These are phyloP conservation scores for Melospiza melodia DNA, from an alignment of 2,113 vertebrate species.

Conservation along the genomic window DNA sequence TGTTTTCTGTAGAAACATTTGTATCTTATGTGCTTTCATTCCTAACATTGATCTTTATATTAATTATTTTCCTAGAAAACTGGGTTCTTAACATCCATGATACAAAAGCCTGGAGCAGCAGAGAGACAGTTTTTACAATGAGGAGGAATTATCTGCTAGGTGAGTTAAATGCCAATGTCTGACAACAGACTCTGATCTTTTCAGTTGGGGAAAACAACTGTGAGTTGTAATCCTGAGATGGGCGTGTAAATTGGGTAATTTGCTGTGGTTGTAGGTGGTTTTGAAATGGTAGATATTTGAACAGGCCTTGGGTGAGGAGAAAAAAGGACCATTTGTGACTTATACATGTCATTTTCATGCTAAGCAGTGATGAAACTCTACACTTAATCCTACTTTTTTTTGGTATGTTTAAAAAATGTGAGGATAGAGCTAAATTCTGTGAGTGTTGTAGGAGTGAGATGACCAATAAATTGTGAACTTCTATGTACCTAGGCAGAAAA, in stretches of 20 bases:
- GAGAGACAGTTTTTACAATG: background rate
- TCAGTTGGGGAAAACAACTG: background rate
- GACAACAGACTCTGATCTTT: background rate
- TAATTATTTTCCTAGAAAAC: slow-evolving; percentile 14
- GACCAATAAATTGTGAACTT: background rate
- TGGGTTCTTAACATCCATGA: background rate
- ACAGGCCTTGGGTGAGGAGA: background rate
- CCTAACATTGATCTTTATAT: background rate
- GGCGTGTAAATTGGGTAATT: background rate
- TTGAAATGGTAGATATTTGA: background rate
- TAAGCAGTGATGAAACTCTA: background rate
- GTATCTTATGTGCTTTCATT: background rate
- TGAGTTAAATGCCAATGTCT: background rate
- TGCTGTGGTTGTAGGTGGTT: background rate
- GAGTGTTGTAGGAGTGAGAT: background rate
- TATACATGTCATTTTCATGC: background rate
- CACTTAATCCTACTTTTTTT: background rate
- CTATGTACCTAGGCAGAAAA: background rate
- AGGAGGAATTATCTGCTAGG: background rate
- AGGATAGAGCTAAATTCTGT: background rate
- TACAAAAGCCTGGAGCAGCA: background rate
- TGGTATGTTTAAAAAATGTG: background rate
- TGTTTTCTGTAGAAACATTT: background rate
- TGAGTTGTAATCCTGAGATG: background rate
- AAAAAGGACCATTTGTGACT: background rate